A percentile compares a stretch with the other conserved stretches of the same genome.
Evolutionary conservation across 2,888 invertebrate species (phyloP).

Genomic region (Slavum lentiscoides): DNA sequence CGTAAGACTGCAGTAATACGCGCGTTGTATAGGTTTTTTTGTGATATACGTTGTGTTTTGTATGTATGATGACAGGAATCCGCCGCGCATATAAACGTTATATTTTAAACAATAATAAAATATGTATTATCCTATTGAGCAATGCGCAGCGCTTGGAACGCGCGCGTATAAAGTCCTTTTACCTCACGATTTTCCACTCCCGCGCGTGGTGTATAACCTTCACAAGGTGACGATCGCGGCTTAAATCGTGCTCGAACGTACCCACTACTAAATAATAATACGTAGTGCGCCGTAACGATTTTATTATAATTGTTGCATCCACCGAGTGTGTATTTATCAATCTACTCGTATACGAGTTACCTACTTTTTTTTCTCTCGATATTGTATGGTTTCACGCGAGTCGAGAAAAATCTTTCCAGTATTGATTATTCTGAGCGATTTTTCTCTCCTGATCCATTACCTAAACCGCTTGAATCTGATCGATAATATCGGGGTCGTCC

Average conservation of each 20-base stretch:
- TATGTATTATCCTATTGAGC: too few relatives aligned
- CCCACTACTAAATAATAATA: background rate
- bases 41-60: too few relatives aligned
- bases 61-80: too few relatives aligned
- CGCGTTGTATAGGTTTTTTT: too few relatives aligned
- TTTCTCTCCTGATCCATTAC: too few relatives aligned
- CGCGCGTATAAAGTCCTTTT: slow-evolving; percentile 26
- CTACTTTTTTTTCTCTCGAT: background rate
- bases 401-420: background rate
- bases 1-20: too few relatives aligned
- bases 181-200: slow-evolving; percentile 33
- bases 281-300: background rate
- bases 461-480: too few relatives aligned
- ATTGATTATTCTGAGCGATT: too few relatives aligned
- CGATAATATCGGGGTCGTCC: too few relatives aligned
- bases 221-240: slow-evolving; percentile 29
- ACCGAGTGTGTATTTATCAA: background rate
- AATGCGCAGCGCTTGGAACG: too few relatives aligned
- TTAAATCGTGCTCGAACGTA: slow-evolving; percentile 21
- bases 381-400: background rate
- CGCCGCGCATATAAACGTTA: too few relatives aligned
- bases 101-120: too few relatives aligned
- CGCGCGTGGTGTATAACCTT: slow-evolving; percentile 24
- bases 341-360: background rate
- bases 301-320: slow-evolving; percentile 3